phyloP scores from a whole-genome alignment of 1,140 invertebrate species.

The Chelonus insularis region DNA sequence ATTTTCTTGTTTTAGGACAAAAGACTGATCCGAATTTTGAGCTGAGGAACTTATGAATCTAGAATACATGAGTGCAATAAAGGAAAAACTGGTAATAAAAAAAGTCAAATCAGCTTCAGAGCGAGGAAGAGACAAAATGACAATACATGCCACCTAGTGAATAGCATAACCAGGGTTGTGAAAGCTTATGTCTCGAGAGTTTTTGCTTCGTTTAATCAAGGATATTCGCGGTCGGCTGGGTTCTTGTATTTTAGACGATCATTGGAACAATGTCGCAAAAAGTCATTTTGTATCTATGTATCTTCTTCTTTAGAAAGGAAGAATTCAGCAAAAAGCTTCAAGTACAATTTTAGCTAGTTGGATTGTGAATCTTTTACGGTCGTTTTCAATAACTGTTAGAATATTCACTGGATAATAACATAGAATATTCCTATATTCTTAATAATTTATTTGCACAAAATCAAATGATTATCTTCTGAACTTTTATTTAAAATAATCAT shows the following conservation, averaged over 20 bases:
- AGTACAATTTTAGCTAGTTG: background rate
- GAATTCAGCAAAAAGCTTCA: background rate
- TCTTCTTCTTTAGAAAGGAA: background rate
- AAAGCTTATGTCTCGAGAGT: conserved; percentile 22
- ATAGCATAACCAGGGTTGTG: conserved; percentile 7
- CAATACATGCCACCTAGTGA: background rate
- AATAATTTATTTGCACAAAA: too few relatives aligned
- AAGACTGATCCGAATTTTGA: too few relatives aligned
- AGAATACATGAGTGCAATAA: too few relatives aligned
- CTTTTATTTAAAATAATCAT: too few relatives aligned
- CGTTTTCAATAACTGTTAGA: too few relatives aligned
- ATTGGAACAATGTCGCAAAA: conserved; percentile 19
- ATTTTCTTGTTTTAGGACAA: background rate
- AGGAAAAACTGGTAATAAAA: background rate
- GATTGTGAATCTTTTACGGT: background rate
- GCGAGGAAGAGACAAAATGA: background rate
- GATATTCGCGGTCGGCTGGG: conserved; percentile 51
- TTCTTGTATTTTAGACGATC: conserved; percentile 42
- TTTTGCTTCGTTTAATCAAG: conserved; percentile 55
- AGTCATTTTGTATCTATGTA: conserved; percentile 23
- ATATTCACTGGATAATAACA: too few relatives aligned
- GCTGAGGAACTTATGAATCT: too few relatives aligned
- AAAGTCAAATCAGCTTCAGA: background rate
- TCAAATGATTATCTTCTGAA: too few relatives aligned
- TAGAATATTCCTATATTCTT: too few relatives aligned